Base-by-base conservation (phyloP, 2,113 vertebrate species). In the Opisthocomus hoazin region DNA sequence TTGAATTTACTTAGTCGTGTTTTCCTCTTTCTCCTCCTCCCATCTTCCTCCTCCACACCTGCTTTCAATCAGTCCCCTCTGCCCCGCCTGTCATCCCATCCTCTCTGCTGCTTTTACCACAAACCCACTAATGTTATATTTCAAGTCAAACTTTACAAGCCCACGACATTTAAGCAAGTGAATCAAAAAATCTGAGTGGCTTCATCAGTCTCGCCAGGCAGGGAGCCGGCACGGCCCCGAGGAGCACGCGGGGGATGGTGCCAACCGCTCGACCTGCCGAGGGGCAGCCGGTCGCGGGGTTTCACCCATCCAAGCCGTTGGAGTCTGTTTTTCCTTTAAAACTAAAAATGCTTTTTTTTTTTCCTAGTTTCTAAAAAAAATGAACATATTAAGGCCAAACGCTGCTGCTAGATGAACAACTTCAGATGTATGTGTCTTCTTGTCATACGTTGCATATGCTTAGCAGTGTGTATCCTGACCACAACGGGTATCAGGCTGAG, bases 21-120 rank as follows among this genome's bases (percentile, higher is more conserved):
- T 97, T 85, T 80, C 84, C 71, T 89, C 88, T 93, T 97, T 84
- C 87, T 92, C 89, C 94, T 95, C 95, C 94, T 95, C 96, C 84
- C 71, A 92, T 96, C 86, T 89, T 92, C 94, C 96, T 96, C 95
- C 96, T 93, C 89, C 89, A 94, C 94, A 95, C 96, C 96, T 91
- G 96, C 94, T 96, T 97, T 96, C 95, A 94, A 96, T 92, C 94
- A 71, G 94, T 93, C 90, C 95, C 96, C 96, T 96, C 94, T 96
- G 94, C 95, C 95, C 96, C 2, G 81, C 89, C 91, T 96, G 94
- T 96, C 96, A 96, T 94, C 95, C 92, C 57, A 84, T 85, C 85
- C 73, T 97, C 76, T 95, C 85, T 96, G 88, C 92, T 84, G 92
- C 90, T 92, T 97, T 96, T 97, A 89, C 94, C 94, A 65, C 96